phyloP scores from a whole-genome alignment of 2,113 vertebrate genomes.

The Aramus guarauna region DNA sequence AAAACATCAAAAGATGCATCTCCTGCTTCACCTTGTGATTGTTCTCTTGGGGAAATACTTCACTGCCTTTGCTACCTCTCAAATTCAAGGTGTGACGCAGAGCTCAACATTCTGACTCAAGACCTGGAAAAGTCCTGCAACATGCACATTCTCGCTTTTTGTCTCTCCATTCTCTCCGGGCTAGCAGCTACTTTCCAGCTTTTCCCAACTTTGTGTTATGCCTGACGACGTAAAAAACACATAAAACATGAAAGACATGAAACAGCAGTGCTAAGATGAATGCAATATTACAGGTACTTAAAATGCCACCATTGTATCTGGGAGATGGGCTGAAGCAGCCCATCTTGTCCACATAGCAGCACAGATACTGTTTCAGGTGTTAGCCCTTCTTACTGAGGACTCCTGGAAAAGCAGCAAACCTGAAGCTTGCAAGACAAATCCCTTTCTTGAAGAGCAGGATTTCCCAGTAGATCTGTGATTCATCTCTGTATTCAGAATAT shows the following conservation, averaged over 20 bases:
- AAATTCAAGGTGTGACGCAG: neutral
- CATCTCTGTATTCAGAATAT: neutral
- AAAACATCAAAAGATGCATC: neutral
- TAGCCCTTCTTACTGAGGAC: neutral
- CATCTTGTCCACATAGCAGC: neutral
- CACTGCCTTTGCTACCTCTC: neutral
- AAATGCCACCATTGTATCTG: neutral
- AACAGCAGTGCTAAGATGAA: neutral
- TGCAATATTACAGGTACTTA: neutral
- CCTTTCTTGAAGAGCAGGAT: neutral
- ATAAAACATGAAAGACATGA: accelerated
- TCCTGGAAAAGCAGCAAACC: neutral
- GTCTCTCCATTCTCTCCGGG: neutral
- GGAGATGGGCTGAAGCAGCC: neutral
- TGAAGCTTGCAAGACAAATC: neutral
- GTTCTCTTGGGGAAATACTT: neutral
- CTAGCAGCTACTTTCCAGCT: neutral
- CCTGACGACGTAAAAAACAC: neutral
- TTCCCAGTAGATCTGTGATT: neutral
- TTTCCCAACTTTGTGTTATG: neutral
- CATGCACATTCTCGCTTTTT: neutral
- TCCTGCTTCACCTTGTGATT: neutral
- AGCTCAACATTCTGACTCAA: neutral
- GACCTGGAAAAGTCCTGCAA: neutral
- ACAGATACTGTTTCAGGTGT: neutral